Percentiles rank a stretch among this genome's conserved stretches.
Conservation (phyloP, 2,797 vertebrate genomes). For the Falco novaeseelandiae region DNA sequence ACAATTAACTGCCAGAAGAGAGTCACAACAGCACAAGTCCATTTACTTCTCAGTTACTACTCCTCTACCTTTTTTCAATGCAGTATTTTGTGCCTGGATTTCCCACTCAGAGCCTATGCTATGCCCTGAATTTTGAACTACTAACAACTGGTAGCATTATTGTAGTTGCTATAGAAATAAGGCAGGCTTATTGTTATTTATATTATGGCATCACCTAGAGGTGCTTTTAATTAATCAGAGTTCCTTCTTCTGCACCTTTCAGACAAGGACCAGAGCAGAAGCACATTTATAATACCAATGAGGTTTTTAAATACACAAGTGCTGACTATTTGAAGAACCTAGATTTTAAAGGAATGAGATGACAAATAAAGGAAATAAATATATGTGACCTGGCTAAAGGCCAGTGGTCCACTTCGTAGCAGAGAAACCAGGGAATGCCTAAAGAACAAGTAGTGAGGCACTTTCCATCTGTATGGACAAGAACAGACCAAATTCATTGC, state of each 20-base stretch:
- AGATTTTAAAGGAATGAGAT: neutral
- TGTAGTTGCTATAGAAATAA: neutral
- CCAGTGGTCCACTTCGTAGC: neutral
- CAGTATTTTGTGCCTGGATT: neutral
- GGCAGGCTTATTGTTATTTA: neutral
- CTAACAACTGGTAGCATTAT: neutral
- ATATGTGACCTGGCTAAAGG: neutral
- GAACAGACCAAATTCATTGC: neutral
- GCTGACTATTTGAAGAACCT: neutral
- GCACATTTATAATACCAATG: neutral
- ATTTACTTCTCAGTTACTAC: neutral
- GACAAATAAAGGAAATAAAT: neutral
- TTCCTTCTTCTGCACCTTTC: neutral
- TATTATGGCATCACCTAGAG: neutral
- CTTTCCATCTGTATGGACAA: neutral
- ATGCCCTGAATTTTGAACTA: neutral
- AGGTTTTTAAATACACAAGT: neutral
- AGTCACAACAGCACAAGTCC: neutral
- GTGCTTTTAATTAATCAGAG: neutral
- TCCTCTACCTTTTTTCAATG: neutral
- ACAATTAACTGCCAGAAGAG: neutral
- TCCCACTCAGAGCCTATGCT: neutral
- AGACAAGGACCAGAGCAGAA: neutral
- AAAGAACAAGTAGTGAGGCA: neutral
- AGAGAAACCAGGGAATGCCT: neutral